Evolutionary conservation across 2,113 vertebrate species (phyloP).

Genomic region (Brachyhypopomus gauderio): DNA sequence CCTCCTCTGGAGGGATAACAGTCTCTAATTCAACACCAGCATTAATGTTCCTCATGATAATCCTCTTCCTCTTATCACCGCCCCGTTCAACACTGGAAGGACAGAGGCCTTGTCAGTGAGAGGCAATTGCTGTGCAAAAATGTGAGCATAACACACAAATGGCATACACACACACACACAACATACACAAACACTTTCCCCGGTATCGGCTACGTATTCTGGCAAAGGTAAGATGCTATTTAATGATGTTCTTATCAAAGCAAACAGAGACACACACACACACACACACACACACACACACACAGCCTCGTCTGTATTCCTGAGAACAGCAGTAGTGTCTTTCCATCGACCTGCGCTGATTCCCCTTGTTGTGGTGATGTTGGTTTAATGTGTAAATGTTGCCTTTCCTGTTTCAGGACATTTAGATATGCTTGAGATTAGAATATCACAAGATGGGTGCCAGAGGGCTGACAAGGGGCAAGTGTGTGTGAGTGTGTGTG

Average conservation of each 20-base stretch:
- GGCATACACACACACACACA: not conserved
- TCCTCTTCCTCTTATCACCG: conserved; percentile 34
- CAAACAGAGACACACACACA: not conserved
- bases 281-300: not conserved
- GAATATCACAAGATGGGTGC: conserved; percentile 58
- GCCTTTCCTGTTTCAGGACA: conserved; percentile 34
- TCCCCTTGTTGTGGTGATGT: conserved; percentile 45
- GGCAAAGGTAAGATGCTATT: conserved; percentile 18
- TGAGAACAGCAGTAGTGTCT: conserved; percentile 62
- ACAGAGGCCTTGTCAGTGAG: conserved; percentile 17
- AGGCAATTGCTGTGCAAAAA: conserved; percentile 9
- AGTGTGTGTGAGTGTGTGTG: conserved; percentile 43
- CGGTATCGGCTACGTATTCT: not conserved
- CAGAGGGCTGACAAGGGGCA: conserved; percentile 18
- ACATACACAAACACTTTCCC: no score
- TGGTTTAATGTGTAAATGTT: conserved; percentile 50
- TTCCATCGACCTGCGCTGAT: conserved; percentile 53
- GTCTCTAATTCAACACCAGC: not conserved
- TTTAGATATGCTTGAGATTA: conserved; percentile 67
- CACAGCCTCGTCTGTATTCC: not conserved
- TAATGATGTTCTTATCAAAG: conserved; percentile 6
- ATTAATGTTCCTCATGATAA: conserved; percentile 14
- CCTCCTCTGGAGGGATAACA: not conserved
- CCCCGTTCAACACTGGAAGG: conserved; percentile 4
- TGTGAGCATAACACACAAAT: not conserved